These are phyloP conservation scores for Ahaetulla prasina DNA, from an alignment of 2,113 vertebrate genomes.

Conservation along the genomic window DNA sequence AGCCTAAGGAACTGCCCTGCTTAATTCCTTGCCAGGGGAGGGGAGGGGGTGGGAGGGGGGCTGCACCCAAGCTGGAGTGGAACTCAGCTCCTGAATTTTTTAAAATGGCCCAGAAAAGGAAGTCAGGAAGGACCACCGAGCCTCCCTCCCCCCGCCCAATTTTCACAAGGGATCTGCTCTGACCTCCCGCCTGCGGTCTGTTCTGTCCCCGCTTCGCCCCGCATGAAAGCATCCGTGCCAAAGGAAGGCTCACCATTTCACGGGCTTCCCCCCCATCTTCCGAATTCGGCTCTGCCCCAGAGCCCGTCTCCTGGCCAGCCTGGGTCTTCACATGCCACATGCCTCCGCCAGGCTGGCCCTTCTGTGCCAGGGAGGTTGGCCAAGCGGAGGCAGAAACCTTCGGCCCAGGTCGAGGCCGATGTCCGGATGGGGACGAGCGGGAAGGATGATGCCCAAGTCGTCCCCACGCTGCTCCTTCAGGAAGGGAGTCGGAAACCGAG, in stretches of 20 bases:
- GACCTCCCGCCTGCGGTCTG: background rate
- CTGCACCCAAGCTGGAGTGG: background rate
- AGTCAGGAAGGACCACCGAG: background rate
- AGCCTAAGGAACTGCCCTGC: slow-evolving; percentile 6
- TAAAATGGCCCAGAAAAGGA: background rate
- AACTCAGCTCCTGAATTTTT: background rate
- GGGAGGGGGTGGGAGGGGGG: background rate
- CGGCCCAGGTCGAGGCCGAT: fast-evolving
- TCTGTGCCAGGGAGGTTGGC: background rate
- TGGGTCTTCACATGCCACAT: slow-evolving; percentile 50
- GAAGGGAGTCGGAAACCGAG: background rate
- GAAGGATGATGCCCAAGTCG: background rate
- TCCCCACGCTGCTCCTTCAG: background rate
- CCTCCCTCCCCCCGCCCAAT: background rate
- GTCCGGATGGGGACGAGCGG: background rate
- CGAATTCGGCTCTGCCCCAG: slow-evolving; percentile 53
- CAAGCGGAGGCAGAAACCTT: slow-evolving; percentile 15
- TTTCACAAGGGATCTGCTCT: background rate
- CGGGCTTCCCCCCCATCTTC: slow-evolving; percentile 80
- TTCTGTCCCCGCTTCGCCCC: background rate
- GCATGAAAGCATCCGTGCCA: background rate
- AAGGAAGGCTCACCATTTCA: slow-evolving; percentile 76
- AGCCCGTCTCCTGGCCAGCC: slow-evolving; percentile 35
- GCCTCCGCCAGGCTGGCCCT: slow-evolving; percentile 31
- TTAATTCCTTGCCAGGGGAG: background rate